Evolutionary conservation across 2,888 invertebrate genomes (phyloP).

Genomic region (Drosophila nigricruria): DNA sequence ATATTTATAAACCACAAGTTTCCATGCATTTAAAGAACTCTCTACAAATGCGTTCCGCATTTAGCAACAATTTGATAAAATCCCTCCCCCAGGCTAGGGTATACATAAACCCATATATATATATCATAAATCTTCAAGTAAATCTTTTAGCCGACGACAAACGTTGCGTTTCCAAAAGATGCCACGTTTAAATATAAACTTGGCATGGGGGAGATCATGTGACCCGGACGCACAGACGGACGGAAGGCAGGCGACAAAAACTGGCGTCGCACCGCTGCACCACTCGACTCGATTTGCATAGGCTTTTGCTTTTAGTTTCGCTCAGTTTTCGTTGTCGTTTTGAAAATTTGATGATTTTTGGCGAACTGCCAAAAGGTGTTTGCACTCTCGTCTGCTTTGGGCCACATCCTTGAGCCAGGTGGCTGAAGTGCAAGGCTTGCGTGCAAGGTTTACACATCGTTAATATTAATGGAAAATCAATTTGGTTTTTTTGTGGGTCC

Average conservation of each 20-base stretch:
- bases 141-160: constrained; percentile 38
- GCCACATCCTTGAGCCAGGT: constrained; percentile 56
- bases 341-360: constrained; percentile 4
- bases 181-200: constrained; percentile 70
- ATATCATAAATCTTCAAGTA: constrained; percentile 46
- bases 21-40: neutral
- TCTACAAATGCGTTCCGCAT: neutral
- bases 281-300: constrained; percentile 16
- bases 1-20: neutral
- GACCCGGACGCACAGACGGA: constrained; percentile 41
- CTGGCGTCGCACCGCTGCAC: constrained; percentile 8
- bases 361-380: constrained; percentile 38
- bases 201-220: constrained; percentile 78
- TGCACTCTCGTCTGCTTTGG: constrained; percentile 6
- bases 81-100: constrained; percentile 2
- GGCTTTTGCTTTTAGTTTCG: neutral
- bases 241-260: constrained; percentile 21
- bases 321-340: constrained; percentile 2
- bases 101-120: neutral
- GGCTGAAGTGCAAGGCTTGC: constrained; percentile 58
- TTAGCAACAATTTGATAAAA: neutral
- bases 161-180: constrained; percentile 65
- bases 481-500: constrained; percentile 26
- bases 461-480: constrained; percentile 77
- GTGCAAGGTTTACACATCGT: constrained; percentile 49